Evolutionary conservation across 2,113 vertebrate genomes (phyloP).

Genomic region (Pogonocichla stellata): DNA sequence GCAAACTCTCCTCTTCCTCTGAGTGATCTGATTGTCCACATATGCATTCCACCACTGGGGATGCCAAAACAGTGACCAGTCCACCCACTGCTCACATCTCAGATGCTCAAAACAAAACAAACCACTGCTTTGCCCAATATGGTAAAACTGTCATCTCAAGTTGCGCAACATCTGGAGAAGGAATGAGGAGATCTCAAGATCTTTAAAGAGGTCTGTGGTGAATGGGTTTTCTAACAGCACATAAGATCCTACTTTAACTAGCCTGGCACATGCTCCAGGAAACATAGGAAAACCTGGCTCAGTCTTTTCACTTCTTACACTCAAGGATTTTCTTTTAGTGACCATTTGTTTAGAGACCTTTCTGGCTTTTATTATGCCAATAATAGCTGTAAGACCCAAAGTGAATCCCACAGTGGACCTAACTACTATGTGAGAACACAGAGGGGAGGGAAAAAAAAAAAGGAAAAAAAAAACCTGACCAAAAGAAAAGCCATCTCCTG

Average conservation of each 20-base stretch:
- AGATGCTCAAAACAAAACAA: neutral
- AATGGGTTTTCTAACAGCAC: neutral
- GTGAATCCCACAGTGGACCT: neutral
- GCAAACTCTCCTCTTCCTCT: slow-evolving; percentile 48
- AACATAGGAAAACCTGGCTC: neutral
- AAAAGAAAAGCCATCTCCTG: neutral
- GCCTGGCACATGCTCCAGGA: neutral
- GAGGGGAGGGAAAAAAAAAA: rapidly evolving
- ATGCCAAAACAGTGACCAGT: slow-evolving; percentile 57
- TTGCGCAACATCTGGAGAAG: neutral
- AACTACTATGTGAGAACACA: neutral
- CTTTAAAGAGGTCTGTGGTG: neutral
- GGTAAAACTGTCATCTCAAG: neutral
- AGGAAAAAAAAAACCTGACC: neutral
- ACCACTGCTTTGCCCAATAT: slow-evolving; percentile 21
- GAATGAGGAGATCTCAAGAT: neutral
- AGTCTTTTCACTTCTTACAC: neutral
- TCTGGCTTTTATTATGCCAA: neutral
- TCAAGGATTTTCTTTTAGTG: neutral
- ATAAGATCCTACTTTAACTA: neutral
- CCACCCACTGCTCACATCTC: neutral
- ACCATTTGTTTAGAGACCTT: neutral
- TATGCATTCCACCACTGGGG: neutral
- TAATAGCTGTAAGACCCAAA: neutral
- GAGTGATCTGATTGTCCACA: neutral